Conservation (phyloP, 2,797 vertebrate species). For the Dicrostonyx torquatus region DNA sequence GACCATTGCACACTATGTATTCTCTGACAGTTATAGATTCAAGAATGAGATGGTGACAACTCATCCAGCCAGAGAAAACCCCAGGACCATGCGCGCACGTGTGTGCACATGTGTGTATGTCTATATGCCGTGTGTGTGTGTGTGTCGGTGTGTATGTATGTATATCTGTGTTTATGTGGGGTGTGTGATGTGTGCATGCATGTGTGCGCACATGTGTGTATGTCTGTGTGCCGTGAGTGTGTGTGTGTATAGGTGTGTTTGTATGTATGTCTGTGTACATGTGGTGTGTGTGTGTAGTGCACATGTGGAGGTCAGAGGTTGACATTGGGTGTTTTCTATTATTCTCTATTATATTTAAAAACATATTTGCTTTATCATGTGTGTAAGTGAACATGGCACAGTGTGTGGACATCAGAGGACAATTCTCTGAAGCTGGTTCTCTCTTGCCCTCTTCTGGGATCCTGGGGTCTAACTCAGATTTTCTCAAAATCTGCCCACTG, state of each 20-base stretch:
- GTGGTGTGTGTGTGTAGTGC: neutral
- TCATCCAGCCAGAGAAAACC: neutral
- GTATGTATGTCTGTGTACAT: neutral
- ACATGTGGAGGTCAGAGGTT: neutral
- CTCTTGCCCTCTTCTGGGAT: too few relatives aligned
- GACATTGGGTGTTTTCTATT: neutral
- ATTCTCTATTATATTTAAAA: neutral
- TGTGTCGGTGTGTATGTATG: neutral
- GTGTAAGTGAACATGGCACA: neutral
- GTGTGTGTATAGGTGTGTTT: neutral
- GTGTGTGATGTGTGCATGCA: neutral
- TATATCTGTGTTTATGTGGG: too few relatives aligned
- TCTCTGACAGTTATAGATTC: neutral
- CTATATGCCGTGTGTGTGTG: neutral
- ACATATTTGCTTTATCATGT: neutral
- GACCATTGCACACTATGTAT: neutral
- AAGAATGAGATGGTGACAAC: neutral
- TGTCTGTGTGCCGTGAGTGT: neutral
- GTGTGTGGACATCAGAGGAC: neutral
- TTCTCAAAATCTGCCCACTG: neutral
- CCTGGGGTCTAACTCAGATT: neutral
- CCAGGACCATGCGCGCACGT: neutral
- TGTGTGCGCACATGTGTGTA: too few relatives aligned
- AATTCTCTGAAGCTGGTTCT: neutral
- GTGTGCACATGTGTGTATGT: neutral